A percentile compares a stretch with the other conserved stretches of the same genome.
Evolutionary conservation across 1,140 invertebrate genomes (phyloP).

Genomic region (Papilio helenus): DNA sequence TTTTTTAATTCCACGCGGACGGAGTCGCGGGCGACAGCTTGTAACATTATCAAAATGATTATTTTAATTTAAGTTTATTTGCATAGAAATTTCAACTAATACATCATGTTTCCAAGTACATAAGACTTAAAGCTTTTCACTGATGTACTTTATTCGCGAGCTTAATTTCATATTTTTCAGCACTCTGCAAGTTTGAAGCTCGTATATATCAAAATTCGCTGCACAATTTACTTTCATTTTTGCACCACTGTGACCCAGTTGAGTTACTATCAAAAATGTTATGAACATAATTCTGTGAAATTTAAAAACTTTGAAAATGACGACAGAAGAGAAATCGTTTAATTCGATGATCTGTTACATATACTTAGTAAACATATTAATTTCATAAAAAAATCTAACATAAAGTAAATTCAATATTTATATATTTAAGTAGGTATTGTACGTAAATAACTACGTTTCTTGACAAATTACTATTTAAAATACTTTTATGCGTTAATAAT

Average conservation of each 20-base stretch:
- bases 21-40: too few relatives aligned
- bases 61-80: too few relatives aligned
- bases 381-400: too few relatives aligned
- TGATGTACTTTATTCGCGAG: background rate
- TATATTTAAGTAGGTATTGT: too few relatives aligned
- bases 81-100: background rate
- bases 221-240: slow-evolving; percentile 11
- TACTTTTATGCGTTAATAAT: too few relatives aligned
- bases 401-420: too few relatives aligned
- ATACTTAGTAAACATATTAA: too few relatives aligned
- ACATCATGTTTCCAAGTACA: background rate
- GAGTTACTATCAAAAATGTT: background rate
- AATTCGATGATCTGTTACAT: background rate
- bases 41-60: too few relatives aligned
- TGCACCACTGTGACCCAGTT: slow-evolving; percentile 9
- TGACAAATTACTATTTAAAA: too few relatives aligned
- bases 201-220: background rate
- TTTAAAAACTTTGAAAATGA: background rate
- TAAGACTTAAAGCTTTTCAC: background rate
- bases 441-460: too few relatives aligned
- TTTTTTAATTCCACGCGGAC: too few relatives aligned
- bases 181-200: background rate
- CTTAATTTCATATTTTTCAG: slow-evolving; percentile 27
- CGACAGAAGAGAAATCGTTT: background rate
- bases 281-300: background rate